Evolutionary conservation across 23 tunicate species (phyloP), one percentile per base, ranked within the genome.

Genomic region (Botrylloides violaceus): DNA sequence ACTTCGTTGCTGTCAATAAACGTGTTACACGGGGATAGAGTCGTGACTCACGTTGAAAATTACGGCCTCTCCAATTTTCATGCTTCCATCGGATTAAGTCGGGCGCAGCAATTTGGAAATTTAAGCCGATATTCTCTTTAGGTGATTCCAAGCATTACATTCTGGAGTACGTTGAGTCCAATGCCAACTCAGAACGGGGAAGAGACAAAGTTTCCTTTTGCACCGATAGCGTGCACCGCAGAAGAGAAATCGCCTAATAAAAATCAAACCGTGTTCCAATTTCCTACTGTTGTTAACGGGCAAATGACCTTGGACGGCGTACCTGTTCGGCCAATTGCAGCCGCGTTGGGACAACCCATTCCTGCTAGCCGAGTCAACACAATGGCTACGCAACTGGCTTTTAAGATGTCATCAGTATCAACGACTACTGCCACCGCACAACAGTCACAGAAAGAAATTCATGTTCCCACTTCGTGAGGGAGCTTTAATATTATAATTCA

Each of bases 71-170:
- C n/a, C n/a, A n/a, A n/a, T n/a, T n/a, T n/a, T n/a, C n/a, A n/a
- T n/a, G n/a, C n/a, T n/a, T n/a, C n/a, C n/a, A n/a, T n/a, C n/a
- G n/a, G n/a, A n/a, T n/a, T n/a, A n/a, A n/a, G n/a, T n/a, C n/a
- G n/a, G n/a, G n/a, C n/a, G n/a, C n/a, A n/a, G n/a, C n/a, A n/a
- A n/a, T 12, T 12, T 47, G 12, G 55, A 47, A 47, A 47, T 47
- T 47, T 60, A 60, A 1, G 21, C 31, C 19, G 18, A 24, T 37
- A 35, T 39, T 68, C 28, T 70, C 0, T 36, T 76, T 71, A 90
- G 97, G 97, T 90, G 36, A 90, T 90, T 32, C 97, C 97, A 33
- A 90, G 97, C 79, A 90, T 90, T 34, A 90, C 97, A 0, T 90
- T 90, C 63, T 90, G 97, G 97, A 90, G 97, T 36, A 83, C 97